Evolutionary conservation across 2,113 vertebrate species (phyloP).

Genomic region (Condylura cristata): DNA sequence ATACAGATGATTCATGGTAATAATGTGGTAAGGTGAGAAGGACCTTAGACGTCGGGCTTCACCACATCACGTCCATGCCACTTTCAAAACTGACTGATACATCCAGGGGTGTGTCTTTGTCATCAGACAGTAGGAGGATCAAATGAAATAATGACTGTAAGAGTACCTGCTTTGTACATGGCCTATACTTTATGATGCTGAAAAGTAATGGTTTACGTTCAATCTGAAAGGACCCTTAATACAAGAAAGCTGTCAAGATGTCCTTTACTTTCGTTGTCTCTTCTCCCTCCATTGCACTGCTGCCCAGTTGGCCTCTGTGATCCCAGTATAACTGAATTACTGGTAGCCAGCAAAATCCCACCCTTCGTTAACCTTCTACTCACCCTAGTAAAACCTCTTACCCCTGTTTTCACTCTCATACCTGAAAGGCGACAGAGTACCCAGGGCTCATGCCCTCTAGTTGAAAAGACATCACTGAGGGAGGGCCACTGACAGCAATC

Average conservation of each 20-base stretch:
- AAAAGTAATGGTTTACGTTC: background rate
- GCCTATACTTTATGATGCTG: background rate
- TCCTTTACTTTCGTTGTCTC: background rate
- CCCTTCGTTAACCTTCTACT: background rate
- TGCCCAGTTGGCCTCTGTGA: background rate
- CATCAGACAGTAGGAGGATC: background rate
- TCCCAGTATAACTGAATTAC: background rate
- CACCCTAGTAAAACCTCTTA: background rate
- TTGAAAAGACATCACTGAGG: constrained; percentile 65
- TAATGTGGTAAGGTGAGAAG: background rate
- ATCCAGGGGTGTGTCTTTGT: background rate
- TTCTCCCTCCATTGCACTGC: background rate
- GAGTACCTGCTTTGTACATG: background rate
- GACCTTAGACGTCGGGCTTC: background rate
- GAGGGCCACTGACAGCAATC: constrained; percentile 38
- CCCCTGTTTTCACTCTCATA: constrained; percentile 69
- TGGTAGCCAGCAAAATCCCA: background rate
- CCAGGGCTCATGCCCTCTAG: constrained; percentile 69
- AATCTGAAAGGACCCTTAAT: background rate
- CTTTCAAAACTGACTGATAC: background rate
- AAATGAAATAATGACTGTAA: background rate
- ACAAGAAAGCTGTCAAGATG: background rate
- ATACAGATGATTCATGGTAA: background rate
- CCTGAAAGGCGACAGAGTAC: constrained; percentile 83
- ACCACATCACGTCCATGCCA: background rate